Conservation (phyloP, 2,888 invertebrate genomes). For the Mylabris sibirica region DNA sequence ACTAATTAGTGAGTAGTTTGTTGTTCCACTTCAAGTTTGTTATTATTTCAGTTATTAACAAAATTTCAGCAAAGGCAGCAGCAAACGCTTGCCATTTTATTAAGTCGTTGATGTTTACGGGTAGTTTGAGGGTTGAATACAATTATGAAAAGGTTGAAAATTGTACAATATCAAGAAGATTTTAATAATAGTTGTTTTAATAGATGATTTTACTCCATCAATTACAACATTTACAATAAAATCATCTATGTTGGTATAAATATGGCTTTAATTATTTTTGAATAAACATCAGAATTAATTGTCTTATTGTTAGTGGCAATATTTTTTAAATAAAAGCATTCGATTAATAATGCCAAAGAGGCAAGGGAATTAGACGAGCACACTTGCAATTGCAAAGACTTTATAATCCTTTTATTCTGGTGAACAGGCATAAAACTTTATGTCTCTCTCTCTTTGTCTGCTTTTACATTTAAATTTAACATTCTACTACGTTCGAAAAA, state of each 20-base stretch:
- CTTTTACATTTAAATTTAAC: not conserved
- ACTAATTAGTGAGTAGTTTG: not conserved
- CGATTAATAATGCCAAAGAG: constrained; percentile 47
- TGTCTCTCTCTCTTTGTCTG: constrained; percentile 20
- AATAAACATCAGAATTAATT: constrained; percentile 33
- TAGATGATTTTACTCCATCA: not conserved
- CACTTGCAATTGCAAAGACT: constrained; percentile 45
- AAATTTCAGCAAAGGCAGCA: not conserved
- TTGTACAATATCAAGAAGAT: not conserved
- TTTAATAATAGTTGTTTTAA: not conserved
- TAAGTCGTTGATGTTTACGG: not conserved
- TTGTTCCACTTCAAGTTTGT: constrained; percentile 4
- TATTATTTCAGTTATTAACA: constrained; percentile 7
- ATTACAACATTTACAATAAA: not conserved
- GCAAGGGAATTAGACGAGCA: constrained; percentile 26
- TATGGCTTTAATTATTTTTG: constrained; percentile 3
- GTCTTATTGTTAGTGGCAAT: constrained; percentile 34
- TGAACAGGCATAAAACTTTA: constrained; percentile 53
- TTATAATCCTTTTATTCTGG: constrained; percentile 54
- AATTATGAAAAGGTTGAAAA: constrained; percentile 3
- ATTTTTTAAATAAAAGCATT: constrained; percentile 44
- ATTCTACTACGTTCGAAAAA: not conserved
- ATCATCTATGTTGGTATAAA: not conserved
- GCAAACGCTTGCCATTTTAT: not conserved
- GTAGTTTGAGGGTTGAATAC: constrained; percentile 3